These are phyloP conservation scores for Acropora yongei DNA, from an alignment of 64 coral and sea anemone species.

Conservation along the genomic window DNA sequence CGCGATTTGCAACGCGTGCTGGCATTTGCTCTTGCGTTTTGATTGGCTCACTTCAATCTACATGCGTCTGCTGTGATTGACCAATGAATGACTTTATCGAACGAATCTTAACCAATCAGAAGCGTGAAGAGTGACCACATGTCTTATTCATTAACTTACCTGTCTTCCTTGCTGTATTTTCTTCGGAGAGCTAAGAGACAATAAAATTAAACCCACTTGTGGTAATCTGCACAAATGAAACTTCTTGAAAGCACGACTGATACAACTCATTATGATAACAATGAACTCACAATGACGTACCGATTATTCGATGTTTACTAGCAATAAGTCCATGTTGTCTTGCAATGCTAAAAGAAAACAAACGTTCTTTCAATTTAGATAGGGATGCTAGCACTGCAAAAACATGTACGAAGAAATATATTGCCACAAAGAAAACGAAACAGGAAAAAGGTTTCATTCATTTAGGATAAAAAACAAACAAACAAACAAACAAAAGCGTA, in stretches of 20 bases:
- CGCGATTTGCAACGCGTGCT: too few species aligned
- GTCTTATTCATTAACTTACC: conserved; percentile 23
- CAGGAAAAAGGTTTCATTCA: too few species aligned
- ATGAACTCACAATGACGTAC: conserved; percentile 6
- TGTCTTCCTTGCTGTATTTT: conserved; percentile 92
- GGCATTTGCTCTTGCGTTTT: too few species aligned
- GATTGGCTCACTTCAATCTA: too few species aligned
- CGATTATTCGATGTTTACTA: conserved; percentile 96
- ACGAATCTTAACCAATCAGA: not conserved
- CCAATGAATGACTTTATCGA: too few species aligned
- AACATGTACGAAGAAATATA: too few species aligned
- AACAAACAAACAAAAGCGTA: conserved; percentile 39
- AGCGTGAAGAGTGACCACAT: not conserved
- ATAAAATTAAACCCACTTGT: not conserved
- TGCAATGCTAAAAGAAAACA: conserved; percentile 69
- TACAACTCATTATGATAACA: not conserved
- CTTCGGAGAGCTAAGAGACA: conserved; percentile 62
- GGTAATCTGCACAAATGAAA: not conserved
- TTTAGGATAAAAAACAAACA: not conserved
- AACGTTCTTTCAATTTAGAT: too few species aligned
- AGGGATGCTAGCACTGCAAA: too few species aligned
- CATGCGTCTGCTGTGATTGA: too few species aligned
- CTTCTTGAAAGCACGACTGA: not conserved
- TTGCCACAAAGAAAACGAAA: too few species aligned
- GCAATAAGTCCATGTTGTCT: conserved; percentile 96